Evolutionary conservation across 2,888 invertebrate genomes (phyloP), one percentile per base, ranked within the genome.

Genomic region (Polydrusus cervinus): DNA sequence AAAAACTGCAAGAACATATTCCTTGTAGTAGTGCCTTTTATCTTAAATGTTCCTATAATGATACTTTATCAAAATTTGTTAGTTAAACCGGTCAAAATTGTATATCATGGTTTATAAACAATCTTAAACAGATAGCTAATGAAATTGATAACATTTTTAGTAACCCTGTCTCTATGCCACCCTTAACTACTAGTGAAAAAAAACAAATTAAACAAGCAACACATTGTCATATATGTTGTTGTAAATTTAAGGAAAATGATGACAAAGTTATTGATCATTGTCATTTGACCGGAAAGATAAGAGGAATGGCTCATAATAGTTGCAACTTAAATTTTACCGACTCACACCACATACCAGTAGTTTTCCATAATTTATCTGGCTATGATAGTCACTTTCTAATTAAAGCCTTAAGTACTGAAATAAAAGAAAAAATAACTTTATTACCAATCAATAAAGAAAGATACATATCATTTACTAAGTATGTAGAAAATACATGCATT

Each of bases 381-480:
- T 51, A 51, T 11, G 43, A 43, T n/a, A 43, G 43, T 10, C 43
- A 43, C 6, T 43, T 43, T 13, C 3, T 43, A 9, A 43, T 51
- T 3, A 51, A 18, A 20, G 18, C 16, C 3, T 11, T 51, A 30
- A 78, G 75, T 16, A 49, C 47, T 16, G 47, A 16, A 49, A 49
- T 16, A 3, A 49, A 49, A 9, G 14, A n/a, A 9, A 49, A 49
- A 49, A 49, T 49, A 49, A 49, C 47, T 16, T 9, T 49, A 16
- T 16, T 49, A 8, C 47, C 47, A 3, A 9, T 49, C 13, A 49
- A 49, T 8, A 49, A 49, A 16, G 47, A 49, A 60, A 71, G 77
- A 78, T 80, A 78, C 68, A 80, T 79, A 51, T 80, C 76, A 25
- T 81, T 80, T 60, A 78, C 74, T 9, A 81, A 80, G 78, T 66